These are phyloP conservation scores for Thalpophila matura DNA, from an alignment of 2,888 invertebrate species.

Conservation along the genomic window DNA sequence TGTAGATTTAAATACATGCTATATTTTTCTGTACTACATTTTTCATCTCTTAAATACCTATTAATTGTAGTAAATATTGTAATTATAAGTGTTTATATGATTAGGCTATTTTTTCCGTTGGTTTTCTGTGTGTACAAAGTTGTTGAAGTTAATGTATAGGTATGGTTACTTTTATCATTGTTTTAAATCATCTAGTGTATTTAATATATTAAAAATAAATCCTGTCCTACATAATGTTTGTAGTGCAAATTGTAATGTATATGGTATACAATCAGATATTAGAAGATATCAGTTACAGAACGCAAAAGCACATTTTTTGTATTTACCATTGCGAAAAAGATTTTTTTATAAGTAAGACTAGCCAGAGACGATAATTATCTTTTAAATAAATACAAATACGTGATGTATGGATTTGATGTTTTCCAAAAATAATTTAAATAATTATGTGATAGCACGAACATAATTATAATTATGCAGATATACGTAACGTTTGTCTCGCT, in stretches of 20 bases:
- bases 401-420: no score
- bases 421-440: no score
- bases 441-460: no score
- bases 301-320: background rate
- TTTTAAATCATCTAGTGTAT: constrained; percentile 29
- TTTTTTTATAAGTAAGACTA: no score
- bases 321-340: no score
- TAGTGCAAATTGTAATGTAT: constrained; percentile 8
- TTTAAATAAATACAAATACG: no score
- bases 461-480: no score
- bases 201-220: constrained; percentile 19
- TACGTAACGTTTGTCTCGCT: no score
- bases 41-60: constrained; percentile 13
- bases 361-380: no score
- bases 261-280: background rate
- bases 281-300: background rate
- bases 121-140: constrained; percentile 52
- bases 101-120: constrained; percentile 20
- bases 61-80: constrained; percentile 21
- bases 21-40: constrained; percentile 18
- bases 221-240: constrained; percentile 1
- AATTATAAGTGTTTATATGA: constrained; percentile 26
- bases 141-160: constrained; percentile 30
- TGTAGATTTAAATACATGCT: background rate
- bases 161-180: constrained; percentile 10